Evolutionary conservation across 2,888 invertebrate genomes (phyloP), one percentile per base, ranked within the genome.

Genomic region (Nineta flava): DNA sequence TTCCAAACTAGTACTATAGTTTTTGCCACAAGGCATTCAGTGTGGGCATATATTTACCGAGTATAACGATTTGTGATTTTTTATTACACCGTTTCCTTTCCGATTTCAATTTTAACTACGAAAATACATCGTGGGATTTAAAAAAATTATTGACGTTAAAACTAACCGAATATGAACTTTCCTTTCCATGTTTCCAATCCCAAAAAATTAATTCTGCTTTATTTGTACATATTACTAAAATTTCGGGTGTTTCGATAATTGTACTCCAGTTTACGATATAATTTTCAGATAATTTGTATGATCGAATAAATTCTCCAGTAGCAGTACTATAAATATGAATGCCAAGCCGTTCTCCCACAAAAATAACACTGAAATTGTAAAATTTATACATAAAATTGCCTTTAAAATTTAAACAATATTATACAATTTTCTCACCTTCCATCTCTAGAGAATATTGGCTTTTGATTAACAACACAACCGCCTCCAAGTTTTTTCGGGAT

Each of bases 291-390:
- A 70, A 70, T 16, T 44, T 19, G 47, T 79, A 73, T 55, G 75
- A 72, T 49, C 71, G 67, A 1, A 79, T 66, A 54, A 75, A 69
- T 58, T 81, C 78, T 0, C 80, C 81, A 2, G 83, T 83, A 57
- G 69, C 67, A 1, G 76, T 72, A 56, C 75, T 81, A 59, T 76
- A 83, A 1, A 78, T 74, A 56, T 76, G 72, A 7, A 86, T 68
- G 4, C 68, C 61, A 54, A 75, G 70, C 41, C 74, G 76, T 62
- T 74, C 74, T 2, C 77, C 69, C 45, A 82, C 69, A 57, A 77
- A 78, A 9, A 84, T 55, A 53, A 65, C 72, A 57, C 84, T 84
- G 56, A 15, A 65, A 59, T 16, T n/a, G 47, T 32, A 52, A 55
- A 50, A 45, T 17, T 13, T 42, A 47, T n/a, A 46, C 35, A 31